Percentiles rank a stretch among this genome's conserved stretches.
phyloP scores from a whole-genome alignment of 64 coral and sea anemone genomes.

The Pocillopora damicornis region DNA sequence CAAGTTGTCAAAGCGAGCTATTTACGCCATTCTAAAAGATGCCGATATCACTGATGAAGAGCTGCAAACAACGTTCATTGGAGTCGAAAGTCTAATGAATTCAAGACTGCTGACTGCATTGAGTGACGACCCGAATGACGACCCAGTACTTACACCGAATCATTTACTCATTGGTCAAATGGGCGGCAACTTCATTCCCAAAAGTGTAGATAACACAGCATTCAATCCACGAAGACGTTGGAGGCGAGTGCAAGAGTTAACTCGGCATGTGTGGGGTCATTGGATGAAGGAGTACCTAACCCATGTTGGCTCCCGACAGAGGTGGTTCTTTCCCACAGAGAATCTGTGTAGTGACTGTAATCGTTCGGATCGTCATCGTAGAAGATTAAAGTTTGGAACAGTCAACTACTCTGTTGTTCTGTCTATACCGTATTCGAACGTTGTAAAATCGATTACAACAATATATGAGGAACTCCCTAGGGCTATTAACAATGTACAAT shows the following conservation, averaged over 20 bases:
- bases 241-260: constrained; percentile 46
- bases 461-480: too few relatives aligned
- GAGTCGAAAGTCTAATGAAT: constrained; percentile 50
- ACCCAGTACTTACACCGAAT: constrained; percentile 44
- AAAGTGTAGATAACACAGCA: constrained; percentile 34
- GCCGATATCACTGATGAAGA: constrained; percentile 46
- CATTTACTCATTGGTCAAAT: constrained; percentile 59
- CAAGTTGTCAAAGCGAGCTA: constrained; percentile 29
- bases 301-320: constrained; percentile 12
- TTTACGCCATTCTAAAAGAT: constrained; percentile 11
- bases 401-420: too few relatives aligned
- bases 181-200: constrained; percentile 47
- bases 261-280: constrained; percentile 20
- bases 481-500: too few relatives aligned
- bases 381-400: too few relatives aligned
- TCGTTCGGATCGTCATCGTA: too few relatives aligned
- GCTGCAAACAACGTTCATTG: constrained; percentile 42
- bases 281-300: constrained; percentile 48
- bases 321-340: background rate
- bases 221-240: constrained; percentile 23
- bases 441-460: too few relatives aligned
- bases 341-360: background rate
- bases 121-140: constrained; percentile 28
- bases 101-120: constrained; percentile 43
- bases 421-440: too few relatives aligned